Percentiles rank a stretch among this genome's conserved stretches.
phyloP scores from a whole-genome alignment of 2,113 vertebrate species.

The Gopherus evgoodei region DNA sequence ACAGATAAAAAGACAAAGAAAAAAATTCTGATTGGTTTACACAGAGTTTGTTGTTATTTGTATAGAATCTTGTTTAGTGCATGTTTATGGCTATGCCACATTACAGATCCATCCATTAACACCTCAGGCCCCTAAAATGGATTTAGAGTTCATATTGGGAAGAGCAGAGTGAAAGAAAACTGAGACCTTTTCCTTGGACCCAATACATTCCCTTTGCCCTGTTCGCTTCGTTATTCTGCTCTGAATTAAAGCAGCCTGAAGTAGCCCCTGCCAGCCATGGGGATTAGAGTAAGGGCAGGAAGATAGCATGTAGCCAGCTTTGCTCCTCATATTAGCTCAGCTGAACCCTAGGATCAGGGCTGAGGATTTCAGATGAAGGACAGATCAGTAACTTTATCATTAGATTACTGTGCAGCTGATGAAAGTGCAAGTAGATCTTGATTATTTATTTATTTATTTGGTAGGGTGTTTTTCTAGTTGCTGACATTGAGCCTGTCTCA shows the following conservation, averaged over 20 bases:
- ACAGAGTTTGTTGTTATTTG: not conserved
- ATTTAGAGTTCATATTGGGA: not conserved
- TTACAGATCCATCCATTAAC: rapidly evolving
- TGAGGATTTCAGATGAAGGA: rapidly evolving
- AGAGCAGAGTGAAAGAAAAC: not conserved
- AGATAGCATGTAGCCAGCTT: not conserved
- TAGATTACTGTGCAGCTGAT: not conserved
- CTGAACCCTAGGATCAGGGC: not conserved
- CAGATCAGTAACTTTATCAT: not conserved
- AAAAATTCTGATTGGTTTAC: not conserved
- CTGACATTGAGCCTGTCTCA: not conserved
- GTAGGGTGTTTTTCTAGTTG: not conserved
- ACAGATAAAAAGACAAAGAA: not conserved
- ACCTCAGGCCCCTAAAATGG: not conserved
- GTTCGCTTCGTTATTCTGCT: not conserved
- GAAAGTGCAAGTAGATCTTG: not conserved
- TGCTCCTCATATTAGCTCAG: not conserved
- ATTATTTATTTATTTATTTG: not conserved
- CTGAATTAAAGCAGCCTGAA: not conserved
- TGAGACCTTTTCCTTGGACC: not conserved
- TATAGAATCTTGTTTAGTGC: not conserved
- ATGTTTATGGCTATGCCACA: not conserved
- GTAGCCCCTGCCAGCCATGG: not conserved
- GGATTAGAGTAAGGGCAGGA: not conserved
- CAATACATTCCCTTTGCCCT: not conserved